Base-by-base conservation (phyloP, 2,113 vertebrate species). In the Mormoops blainvillei region DNA sequence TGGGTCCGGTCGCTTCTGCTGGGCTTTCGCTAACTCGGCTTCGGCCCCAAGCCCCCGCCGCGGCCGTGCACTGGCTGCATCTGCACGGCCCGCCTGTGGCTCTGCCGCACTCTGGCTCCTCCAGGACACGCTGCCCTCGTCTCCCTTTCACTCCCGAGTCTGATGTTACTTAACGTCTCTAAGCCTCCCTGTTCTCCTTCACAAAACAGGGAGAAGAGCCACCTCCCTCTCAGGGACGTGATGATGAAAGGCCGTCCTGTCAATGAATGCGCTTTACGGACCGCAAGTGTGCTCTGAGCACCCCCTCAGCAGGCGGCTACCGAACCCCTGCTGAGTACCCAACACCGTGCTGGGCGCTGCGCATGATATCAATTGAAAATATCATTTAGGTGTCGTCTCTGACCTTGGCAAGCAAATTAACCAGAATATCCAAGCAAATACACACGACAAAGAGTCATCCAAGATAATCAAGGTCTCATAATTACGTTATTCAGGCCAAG, bases 371-470 rank as follows among this genome's bases (percentile, higher is more conserved):
- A 63, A 31, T 26, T 41, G 56, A 63, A 84, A 43, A 58, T 4
- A 36, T 33, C 22, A 48, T 22, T 71, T 16, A 43, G 13, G 43
- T 36, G 15, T 26, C 20, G 52, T 70, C 52, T 36, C 65, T 41
- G 93, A 43, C n/a, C 28, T 61, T 43, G n/a, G 24, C 31, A n/a
- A 70, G 41, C 38, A 95, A 78, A 91, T 65, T 50, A 41, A 18
- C 43, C 67, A 52, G 54, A 94, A 73, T 50, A 73, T 91, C 36
- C 70, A 94, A 73, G n/a, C 78, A 93, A 91, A 77, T 24, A 41
- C 1, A n/a, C 16, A 33, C 5, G 70, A 56, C 71, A 54, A n/a
- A n/a, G 24, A 74, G 68, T 10, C 38, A 80, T 58, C 28, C 50
- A 20, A 28, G 63, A 38, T 63, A 73, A 41, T 22, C 87, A 19